Percentiles rank a stretch among this genome's conserved stretches.
These are phyloP conservation scores for Chitala chitala DNA, from an alignment of 2,113 vertebrate species.

Conservation along the genomic window DNA sequence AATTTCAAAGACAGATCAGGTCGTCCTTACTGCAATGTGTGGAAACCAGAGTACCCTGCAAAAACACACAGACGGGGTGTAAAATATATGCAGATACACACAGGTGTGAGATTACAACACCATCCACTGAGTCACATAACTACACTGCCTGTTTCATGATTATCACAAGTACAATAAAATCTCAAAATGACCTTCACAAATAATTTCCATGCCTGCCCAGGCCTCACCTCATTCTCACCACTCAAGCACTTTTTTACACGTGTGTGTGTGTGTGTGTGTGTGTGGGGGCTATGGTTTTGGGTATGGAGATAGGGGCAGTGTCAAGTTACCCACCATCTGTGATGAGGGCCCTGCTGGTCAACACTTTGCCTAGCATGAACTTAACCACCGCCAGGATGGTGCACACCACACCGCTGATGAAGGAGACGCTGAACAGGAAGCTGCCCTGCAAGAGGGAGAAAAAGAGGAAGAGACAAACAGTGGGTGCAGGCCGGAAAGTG, in stretches of 20 bases:
- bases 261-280: too few species aligned
- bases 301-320: neutral
- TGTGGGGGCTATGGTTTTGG: neutral
- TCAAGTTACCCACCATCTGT: constrained; percentile 78
- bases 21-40: too few species aligned
- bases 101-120: too few species aligned
- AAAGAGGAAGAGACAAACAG: constrained; percentile 2
- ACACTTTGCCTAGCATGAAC: constrained; percentile 89
- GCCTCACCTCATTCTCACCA: neutral
- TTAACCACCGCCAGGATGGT: constrained; percentile 82
- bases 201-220: neutral
- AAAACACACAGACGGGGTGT: too few species aligned
- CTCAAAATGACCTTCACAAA: neutral
- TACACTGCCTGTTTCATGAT: too few species aligned
- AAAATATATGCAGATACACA: too few species aligned
- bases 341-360: constrained; percentile 93
- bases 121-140: too few species aligned
- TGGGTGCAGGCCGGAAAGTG: too few species aligned
- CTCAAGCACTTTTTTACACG: too few species aligned
- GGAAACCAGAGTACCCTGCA: too few species aligned
- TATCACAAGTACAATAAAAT: too few species aligned
- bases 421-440: constrained; percentile 92
- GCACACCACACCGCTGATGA: constrained; percentile 89
- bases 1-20: too few species aligned
- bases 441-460: constrained; percentile 70